Evolutionary conservation across 2,888 invertebrate species (phyloP), one percentile per base, ranked within the genome.

Genomic region (Mimachlamys varia): DNA sequence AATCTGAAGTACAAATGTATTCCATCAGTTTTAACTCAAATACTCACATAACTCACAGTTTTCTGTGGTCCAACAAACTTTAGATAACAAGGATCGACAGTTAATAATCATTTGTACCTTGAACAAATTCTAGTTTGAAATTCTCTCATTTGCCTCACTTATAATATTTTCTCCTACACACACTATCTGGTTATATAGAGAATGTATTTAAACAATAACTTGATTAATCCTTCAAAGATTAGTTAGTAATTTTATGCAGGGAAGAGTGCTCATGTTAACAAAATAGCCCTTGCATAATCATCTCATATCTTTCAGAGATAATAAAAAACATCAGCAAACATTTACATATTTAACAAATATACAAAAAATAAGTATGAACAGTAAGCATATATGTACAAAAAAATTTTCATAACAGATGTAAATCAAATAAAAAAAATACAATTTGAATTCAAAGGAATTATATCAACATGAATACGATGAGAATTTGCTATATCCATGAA

Each of bases 361-460:
- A 76, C 76, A 27, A 76, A 76, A 76, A 76, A 33, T 76, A 76
- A 27, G 27, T 76, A 76, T 76, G 33, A 76, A 76, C 76, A 33
- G 76, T 76, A 76, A 76, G 76, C 76, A 76, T 76, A 33, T 76
- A 76, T 76, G 27, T 76, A 76, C 76, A 76, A 76, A 76, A n/a
- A 62, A 62, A 22, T 53, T 15, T 53, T 62, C 22, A 62, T 62
- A 76, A 76, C 76, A 76, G 76, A 76, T 76, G 76, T 76, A 76
- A 76, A 76, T 76, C 33, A 76, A 76, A 76, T 76, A 76, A 76
- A 33, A 76, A 76, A 76, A 76, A 76, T 76, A 76, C 76, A 76
- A 76, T 27, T 76, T 76, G 4, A 76, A 76, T 76, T 76, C 76
- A 76, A 15, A 12, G 76, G 76, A 76, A 76, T 76, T 76, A 76